phyloP scores from a whole-genome alignment of 2,888 invertebrate species.

The Noctua fimbriata region DNA sequence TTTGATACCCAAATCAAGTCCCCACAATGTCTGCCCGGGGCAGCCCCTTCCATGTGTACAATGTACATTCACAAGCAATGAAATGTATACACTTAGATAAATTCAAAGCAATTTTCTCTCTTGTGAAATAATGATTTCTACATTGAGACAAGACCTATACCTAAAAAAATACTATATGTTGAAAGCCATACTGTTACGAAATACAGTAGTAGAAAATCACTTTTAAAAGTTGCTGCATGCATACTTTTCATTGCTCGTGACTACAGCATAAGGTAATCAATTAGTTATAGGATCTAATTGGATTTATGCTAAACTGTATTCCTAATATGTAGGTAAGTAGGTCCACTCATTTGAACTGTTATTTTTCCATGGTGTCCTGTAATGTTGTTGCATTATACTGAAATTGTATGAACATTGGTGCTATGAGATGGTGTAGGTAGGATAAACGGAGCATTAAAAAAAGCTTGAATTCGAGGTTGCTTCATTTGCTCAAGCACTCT shows the following conservation, averaged over 20 bases:
- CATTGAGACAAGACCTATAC: neutral
- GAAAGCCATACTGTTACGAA: neutral
- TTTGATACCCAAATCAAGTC: neutral
- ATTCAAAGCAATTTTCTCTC: neutral
- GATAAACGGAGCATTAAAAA: neutral
- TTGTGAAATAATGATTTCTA: neutral
- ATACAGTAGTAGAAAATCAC: neutral
- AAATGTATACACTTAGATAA: neutral
- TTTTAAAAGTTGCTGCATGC: neutral
- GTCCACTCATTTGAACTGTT: too few relatives aligned
- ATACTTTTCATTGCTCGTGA: neutral
- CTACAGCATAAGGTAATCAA: neutral
- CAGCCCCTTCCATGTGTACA: neutral
- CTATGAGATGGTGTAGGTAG: neutral
- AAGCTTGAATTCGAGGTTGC: neutral
- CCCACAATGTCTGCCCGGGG: too few relatives aligned
- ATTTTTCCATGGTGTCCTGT: neutral
- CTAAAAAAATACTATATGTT: neutral
- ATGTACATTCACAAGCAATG: neutral
- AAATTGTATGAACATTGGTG: neutral
- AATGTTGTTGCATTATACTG: neutral
- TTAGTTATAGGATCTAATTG: slow-evolving; percentile 4
- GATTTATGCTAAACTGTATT: neutral
- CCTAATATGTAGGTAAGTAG: neutral
- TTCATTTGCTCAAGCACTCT: neutral